Evolutionary conservation across 2,888 invertebrate genomes (phyloP), one percentile per base, ranked within the genome.

Genomic region (Nomada goodeniana): DNA sequence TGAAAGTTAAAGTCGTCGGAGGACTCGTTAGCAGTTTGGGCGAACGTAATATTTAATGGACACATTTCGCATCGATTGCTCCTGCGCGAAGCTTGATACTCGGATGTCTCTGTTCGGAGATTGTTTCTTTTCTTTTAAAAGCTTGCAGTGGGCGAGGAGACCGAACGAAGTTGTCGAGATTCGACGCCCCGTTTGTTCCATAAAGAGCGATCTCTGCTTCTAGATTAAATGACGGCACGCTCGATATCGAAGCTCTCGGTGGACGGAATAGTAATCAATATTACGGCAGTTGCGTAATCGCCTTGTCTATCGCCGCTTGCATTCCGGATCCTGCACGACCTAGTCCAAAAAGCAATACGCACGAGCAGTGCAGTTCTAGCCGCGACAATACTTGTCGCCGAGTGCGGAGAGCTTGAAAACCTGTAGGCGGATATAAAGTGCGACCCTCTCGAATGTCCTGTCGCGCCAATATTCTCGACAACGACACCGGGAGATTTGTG

Each of bases 1-100:
- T 76, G 82, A 82, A 65, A 76, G 76, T 82, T 70, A 44, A 75
- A 75, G 52, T 59, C 36, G 67, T 0, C 9, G 44, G 2, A 23
- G 13, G 15, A 13, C 26, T 72, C 52, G 50, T 50, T 59, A 13
- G 26, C 20, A 15, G 10, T 42, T 73, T 73, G 10, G n/a, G n/a
- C 26, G 4, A 55, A 57, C 13, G 5, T 4, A 10, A 20, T 11
- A 55, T 36, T 36, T 36, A 36, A 36, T 36, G 36, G 36, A 36
- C n/a, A 36, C 36, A 36, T 36, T 36, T 7, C 7, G 7, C 36
- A 7, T 36, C 36, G 36, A 36, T 36, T 7, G 36, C 7, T 7
- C 7, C 36, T 36, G 47, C 13, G 47, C 47, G 15, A 15, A 15
- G 13, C 1, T 13, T 15, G 3, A 44, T 63, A 20, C 18, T 7